phyloP scores from a whole-genome alignment of 2,888 invertebrate species.

The Caenorhabditis imperialis region DNA sequence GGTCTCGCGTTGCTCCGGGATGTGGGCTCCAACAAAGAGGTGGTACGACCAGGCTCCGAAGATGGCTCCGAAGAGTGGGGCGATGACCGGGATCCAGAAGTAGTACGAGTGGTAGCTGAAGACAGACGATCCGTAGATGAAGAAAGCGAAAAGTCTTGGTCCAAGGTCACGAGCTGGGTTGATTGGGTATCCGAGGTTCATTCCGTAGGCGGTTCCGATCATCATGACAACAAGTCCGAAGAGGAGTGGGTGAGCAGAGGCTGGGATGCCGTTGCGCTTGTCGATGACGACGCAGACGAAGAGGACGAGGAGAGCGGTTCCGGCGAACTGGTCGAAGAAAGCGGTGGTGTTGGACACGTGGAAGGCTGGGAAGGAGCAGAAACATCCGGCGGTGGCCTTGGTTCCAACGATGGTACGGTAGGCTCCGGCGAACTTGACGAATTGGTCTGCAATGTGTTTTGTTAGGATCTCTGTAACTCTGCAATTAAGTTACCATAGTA shows the following conservation, averaged over 20 bases:
- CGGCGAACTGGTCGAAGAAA: constrained; percentile 74
- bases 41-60: constrained; percentile 66
- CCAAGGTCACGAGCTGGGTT: constrained; percentile 77
- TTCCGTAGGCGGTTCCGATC: constrained; percentile 70
- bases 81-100: constrained; percentile 69
- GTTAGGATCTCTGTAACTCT: too few species aligned
- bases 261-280: constrained; percentile 70
- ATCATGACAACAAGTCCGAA: constrained; percentile 74
- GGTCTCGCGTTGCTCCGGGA: constrained; percentile 60
- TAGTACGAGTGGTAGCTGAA: constrained; percentile 65
- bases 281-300: constrained; percentile 73
- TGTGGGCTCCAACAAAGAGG: constrained; percentile 67
- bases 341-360: constrained; percentile 69
- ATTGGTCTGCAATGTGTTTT: constrained; percentile 62
- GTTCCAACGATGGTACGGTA: constrained; percentile 52
- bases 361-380: constrained; percentile 71
- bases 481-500: constrained; percentile 70
- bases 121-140: constrained; percentile 71
- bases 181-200: constrained; percentile 73
- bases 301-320: constrained; percentile 71
- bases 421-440: constrained; percentile 60
- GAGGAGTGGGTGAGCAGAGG: constrained; percentile 69
- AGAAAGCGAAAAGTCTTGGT: constrained; percentile 71
- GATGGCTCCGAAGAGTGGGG: constrained; percentile 64
- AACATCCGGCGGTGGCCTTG: constrained; percentile 70